Evolutionary conservation across 2,113 vertebrate species (phyloP).

Genomic region (Salminus brasiliensis): DNA sequence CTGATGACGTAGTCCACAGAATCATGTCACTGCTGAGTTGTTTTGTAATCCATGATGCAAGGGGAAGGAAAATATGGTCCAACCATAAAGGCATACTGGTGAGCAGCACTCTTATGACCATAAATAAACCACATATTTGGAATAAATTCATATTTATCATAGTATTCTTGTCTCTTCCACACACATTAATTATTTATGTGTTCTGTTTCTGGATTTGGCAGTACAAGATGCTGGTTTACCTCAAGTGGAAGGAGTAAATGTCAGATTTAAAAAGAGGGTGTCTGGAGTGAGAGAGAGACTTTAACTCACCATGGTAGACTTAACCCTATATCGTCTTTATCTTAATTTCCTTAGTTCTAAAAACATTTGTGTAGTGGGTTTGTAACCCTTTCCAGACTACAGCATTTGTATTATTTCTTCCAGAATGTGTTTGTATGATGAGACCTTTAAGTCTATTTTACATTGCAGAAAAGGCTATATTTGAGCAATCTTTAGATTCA

Average conservation of each 20-base stretch:
- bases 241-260: slow-evolving; percentile 53
- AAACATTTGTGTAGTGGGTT: too few relatives aligned
- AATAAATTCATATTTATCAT: slow-evolving; percentile 37
- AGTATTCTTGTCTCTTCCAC: slow-evolving; percentile 62
- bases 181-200: slow-evolving; percentile 49
- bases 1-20: slow-evolving; percentile 6
- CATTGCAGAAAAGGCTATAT: too few relatives aligned
- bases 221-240: slow-evolving; percentile 14
- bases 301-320: slow-evolving; percentile 58
- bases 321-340: slow-evolving; percentile 62
- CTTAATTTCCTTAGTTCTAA: too few relatives aligned
- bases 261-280: slow-evolving; percentile 69
- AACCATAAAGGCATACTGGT: neutral
- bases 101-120: slow-evolving; percentile 18
- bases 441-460: too few relatives aligned
- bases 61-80: neutral
- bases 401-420: too few relatives aligned
- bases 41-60: slow-evolving; percentile 34
- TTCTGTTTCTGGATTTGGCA: slow-evolving; percentile 58
- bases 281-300: slow-evolving; percentile 67
- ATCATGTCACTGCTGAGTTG: slow-evolving; percentile 10
- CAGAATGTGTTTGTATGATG: too few relatives aligned
- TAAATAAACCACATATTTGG: slow-evolving; percentile 27
- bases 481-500: too few relatives aligned
- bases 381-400: too few relatives aligned